Evolutionary conservation across 30 jellyfish, hydroid and myxozoan species (phyloP).

Genomic region (Cassiopea xamachana): DNA sequence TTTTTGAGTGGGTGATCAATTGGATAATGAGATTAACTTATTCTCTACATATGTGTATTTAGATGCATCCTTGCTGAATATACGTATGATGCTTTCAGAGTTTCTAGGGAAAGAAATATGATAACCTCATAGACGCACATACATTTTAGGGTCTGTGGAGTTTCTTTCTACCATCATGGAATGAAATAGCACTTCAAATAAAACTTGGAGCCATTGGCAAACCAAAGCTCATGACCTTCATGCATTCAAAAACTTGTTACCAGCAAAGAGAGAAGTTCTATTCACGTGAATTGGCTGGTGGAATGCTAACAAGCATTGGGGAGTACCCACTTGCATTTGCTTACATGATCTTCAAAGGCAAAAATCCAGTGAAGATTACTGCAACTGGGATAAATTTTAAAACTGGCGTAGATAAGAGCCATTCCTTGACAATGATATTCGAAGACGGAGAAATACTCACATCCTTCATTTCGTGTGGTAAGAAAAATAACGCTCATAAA

Average conservation of each 20-base stretch:
- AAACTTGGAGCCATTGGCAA: constrained; percentile 68
- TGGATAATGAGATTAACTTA: too few species aligned
- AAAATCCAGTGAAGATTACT: constrained; percentile 42
- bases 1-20: too few species aligned
- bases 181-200: constrained; percentile 48
- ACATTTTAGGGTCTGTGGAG: constrained; percentile 74
- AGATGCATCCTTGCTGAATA: too few species aligned
- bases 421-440: constrained; percentile 34
- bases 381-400: constrained; percentile 60
- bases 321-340: constrained; percentile 66
- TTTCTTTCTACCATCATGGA: constrained; percentile 73
- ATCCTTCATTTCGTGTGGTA: constrained; percentile 72
- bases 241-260: constrained; percentile 45
- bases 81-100: background rate
- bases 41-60: too few species aligned
- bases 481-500: background rate
- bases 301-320: constrained; percentile 74
- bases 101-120: background rate
- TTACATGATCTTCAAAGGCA: constrained; percentile 53
- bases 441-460: constrained; percentile 54
- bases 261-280: constrained; percentile 44
- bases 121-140: background rate
- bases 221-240: constrained; percentile 53
- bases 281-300: constrained; percentile 63
- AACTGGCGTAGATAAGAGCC: constrained; percentile 73